These are phyloP conservation scores for Rhodeus uyekii DNA, from an alignment of 2,797 vertebrate species.

Conservation along the genomic window DNA sequence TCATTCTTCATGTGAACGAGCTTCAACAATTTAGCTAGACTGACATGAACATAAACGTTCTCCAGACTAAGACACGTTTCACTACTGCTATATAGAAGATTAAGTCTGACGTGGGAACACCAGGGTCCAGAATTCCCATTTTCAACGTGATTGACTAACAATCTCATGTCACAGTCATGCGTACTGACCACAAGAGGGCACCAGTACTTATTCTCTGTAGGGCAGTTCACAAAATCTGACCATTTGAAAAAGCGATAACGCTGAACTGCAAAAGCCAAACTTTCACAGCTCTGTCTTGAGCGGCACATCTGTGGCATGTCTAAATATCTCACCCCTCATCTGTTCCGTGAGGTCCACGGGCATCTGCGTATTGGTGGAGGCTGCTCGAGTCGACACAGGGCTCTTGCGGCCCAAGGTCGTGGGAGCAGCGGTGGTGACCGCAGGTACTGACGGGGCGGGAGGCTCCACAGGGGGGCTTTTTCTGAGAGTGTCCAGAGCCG, in stretches of 20 bases:
- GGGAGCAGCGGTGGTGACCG: constrained; percentile 71
- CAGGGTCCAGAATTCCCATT: neutral
- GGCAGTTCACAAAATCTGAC: neutral
- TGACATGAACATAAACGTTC: too few species aligned
- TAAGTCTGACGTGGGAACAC: neutral
- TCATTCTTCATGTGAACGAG: too few species aligned
- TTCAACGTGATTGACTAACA: neutral
- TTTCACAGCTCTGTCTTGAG: neutral
- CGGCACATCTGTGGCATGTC: neutral
- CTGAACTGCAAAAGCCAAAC: neutral
- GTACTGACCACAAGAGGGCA: neutral
- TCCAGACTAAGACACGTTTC: neutral
- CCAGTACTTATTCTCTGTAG: neutral
- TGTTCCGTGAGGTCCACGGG: constrained; percentile 85
- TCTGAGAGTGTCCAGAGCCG: constrained; percentile 81
- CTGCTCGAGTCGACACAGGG: constrained; percentile 77
- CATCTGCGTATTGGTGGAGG: constrained; percentile 77
- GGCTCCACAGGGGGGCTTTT: constrained; percentile 85
- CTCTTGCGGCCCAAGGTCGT: constrained; percentile 82
- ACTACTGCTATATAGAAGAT: neutral
- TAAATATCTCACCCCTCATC: constrained; percentile 79
- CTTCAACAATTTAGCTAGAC: too few species aligned
- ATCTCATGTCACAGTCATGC: neutral
- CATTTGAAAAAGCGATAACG: neutral
- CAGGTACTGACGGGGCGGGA: constrained; percentile 75